These are phyloP conservation scores for Capreolus pygargus DNA, from an alignment of 2,113 vertebrate species.

Conservation along the genomic window DNA sequence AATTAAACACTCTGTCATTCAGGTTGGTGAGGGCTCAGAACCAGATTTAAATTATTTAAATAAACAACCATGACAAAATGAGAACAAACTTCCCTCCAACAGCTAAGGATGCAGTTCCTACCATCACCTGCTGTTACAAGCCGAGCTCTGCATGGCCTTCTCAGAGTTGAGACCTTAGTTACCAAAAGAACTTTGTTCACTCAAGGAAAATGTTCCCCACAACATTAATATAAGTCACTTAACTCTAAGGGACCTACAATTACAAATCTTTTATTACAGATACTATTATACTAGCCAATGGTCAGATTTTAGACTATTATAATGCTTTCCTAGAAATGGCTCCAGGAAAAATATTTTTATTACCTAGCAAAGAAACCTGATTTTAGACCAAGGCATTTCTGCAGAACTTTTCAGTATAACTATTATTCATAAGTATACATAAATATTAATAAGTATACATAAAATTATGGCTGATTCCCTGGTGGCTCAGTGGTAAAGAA, in stretches of 20 bases:
- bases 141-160: not conserved
- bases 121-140: too few relatives aligned
- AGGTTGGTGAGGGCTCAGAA: not conserved
- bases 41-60: not conserved
- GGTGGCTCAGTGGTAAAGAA: not conserved
- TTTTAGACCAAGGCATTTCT: conserved; percentile 19
- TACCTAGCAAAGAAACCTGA: not conserved
- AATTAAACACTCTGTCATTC: not conserved
- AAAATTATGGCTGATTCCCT: not conserved
- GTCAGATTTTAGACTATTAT: not conserved
- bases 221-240: not conserved
- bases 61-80: not conserved
- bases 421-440: not conserved
- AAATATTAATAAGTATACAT: not conserved
- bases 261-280: not conserved
- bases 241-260: not conserved
- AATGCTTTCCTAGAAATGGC: not conserved
- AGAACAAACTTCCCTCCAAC: not conserved
- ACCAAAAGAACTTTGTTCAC: not conserved
- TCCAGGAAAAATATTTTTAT: conserved; percentile 4
- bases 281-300: not conserved
- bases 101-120: not conserved
- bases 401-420: not conserved
- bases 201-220: not conserved
- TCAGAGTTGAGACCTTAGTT: not conserved